Conservation (phyloP, 2,113 vertebrate genomes). For the Lethenteron camtschaticum region DNA sequence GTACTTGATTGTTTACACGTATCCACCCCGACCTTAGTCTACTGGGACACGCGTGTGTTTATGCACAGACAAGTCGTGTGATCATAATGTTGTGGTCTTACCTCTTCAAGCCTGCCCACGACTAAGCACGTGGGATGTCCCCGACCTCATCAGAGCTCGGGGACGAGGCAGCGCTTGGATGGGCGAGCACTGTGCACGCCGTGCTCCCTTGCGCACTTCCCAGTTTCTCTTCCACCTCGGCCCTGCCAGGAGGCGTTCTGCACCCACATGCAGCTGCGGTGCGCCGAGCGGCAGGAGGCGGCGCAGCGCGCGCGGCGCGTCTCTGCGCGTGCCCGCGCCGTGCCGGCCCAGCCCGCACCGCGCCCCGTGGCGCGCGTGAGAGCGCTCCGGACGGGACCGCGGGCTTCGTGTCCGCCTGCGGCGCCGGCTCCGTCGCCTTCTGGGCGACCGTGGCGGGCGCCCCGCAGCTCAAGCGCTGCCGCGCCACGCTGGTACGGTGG, state of each 20-base stretch:
- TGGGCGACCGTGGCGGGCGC: conserved; percentile 19
- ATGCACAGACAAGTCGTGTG: too few relatives aligned
- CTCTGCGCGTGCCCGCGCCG: conserved; percentile 26
- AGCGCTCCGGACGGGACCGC: conserved; percentile 18
- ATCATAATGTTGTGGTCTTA: not conserved
- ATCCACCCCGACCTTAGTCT: too few relatives aligned
- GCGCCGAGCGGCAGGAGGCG: conserved; percentile 23
- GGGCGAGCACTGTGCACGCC: not conserved
- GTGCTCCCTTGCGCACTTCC: not conserved
- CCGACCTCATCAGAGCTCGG: not conserved
- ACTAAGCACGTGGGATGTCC: not conserved
- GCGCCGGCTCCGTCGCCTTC: conserved; percentile 32
- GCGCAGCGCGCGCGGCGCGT: conserved; percentile 17
- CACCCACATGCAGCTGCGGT: conserved; percentile 29
- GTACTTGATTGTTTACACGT: too few relatives aligned
- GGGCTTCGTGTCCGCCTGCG: conserved; percentile 24
- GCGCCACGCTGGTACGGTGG: too few relatives aligned
- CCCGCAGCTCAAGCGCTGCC: conserved; percentile 22
- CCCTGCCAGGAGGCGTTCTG: conserved; percentile 31
- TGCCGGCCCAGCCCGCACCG: conserved; percentile 16
- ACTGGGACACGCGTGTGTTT: too few relatives aligned
- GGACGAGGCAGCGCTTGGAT: conserved; percentile 9
- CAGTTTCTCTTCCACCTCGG: not conserved
- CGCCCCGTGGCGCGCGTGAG: conserved; percentile 20
- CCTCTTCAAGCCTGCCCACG: not conserved